These are phyloP conservation scores for Mimachlamys varia DNA, from an alignment of 2,888 invertebrate genomes.

Conservation along the genomic window DNA sequence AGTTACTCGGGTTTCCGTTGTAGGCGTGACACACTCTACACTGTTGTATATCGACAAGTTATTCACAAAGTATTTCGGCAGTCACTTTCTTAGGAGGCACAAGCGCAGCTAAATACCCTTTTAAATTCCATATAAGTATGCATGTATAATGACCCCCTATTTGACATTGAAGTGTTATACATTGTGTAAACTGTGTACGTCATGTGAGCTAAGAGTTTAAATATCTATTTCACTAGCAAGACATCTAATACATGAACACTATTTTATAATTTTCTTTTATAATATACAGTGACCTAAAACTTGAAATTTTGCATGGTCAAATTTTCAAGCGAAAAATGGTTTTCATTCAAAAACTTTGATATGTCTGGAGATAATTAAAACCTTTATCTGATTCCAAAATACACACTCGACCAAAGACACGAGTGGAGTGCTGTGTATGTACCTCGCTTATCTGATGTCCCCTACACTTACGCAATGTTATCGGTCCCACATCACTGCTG, in stretches of 20 bases:
- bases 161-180: constrained; percentile 1
- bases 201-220: constrained; percentile 12
- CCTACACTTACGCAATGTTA: constrained; percentile 20
- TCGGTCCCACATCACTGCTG: not conserved
- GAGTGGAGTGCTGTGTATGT: not conserved
- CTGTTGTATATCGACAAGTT: not conserved
- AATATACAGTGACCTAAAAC: constrained; percentile 14
- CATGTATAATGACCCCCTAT: not conserved
- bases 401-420: constrained; percentile 31
- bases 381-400: constrained; percentile 21
- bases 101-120: not conserved
- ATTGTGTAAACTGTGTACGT: constrained; percentile 8
- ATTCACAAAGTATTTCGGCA: not conserved
- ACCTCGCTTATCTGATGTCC: not conserved
- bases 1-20: not conserved
- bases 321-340: not conserved
- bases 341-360: constrained; percentile 34
- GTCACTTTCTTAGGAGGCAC: not conserved
- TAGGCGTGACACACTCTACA: too few species aligned
- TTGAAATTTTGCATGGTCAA: constrained; percentile 34
- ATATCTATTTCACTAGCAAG: not conserved
- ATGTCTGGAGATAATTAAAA: constrained; percentile 28
- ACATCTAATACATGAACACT: not conserved
- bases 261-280: constrained; percentile 28
- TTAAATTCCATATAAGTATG: not conserved